Conservation (phyloP, 2,113 vertebrate genomes). For the Apus apus region DNA sequence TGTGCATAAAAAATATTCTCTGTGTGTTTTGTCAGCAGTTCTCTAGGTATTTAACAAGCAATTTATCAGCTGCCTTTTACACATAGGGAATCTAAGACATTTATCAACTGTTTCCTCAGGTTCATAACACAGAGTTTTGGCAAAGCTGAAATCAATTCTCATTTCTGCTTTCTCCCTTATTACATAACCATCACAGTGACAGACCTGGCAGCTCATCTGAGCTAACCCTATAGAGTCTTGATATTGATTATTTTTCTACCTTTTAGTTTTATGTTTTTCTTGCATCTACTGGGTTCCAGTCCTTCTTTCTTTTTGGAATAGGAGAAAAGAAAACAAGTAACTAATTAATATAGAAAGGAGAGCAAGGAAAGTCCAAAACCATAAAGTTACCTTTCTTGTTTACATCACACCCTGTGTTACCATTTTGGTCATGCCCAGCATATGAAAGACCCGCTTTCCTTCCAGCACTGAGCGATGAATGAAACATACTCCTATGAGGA, state of each 20-base stretch:
- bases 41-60: not conserved
- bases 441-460: not conserved
- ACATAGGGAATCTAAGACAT: not conserved
- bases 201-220: not conserved
- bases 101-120: not conserved
- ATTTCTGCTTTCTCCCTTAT: not conserved
- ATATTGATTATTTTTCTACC: not conserved
- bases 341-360: not conserved
- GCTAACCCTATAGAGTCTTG: not conserved
- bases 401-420: constrained; percentile 19
- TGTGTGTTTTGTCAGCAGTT: not conserved
- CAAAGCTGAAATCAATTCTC: not conserved
- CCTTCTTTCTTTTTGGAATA: not conserved
- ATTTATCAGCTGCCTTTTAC: not conserved
- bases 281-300: not conserved
- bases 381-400: constrained; percentile 21
- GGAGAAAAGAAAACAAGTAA: not conserved
- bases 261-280: not conserved
- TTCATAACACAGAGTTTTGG: not conserved
- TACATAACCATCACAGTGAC: not conserved
- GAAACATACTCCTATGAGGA: not conserved
- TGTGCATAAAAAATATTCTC: not conserved
- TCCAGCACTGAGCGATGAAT: not conserved
- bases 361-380: not conserved
- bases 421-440: not conserved